Percentiles rank a stretch among this genome's conserved stretches.
Conservation (phyloP, 2,113 vertebrate genomes). For the Procapra przewalskii region DNA sequence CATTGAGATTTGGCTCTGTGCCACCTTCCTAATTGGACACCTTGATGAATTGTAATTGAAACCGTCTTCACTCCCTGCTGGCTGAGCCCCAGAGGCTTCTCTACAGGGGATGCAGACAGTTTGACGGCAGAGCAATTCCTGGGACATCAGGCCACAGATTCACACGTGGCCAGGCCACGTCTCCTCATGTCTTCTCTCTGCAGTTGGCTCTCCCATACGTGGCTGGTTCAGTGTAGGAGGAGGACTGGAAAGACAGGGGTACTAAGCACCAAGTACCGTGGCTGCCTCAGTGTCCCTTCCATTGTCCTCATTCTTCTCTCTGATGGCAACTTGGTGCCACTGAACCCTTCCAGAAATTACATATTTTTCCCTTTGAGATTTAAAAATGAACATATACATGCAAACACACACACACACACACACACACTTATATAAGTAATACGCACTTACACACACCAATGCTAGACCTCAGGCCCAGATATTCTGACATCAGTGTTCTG, state of each 20-base stretch:
- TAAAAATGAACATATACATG: neutral
- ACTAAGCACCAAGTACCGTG: neutral
- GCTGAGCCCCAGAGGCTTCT: neutral
- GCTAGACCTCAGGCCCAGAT: neutral
- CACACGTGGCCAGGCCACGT: neutral
- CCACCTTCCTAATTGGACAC: neutral
- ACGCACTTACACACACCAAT: neutral
- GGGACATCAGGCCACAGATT: neutral
- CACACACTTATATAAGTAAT: neutral
- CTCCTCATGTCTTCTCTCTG: neutral
- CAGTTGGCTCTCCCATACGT: neutral
- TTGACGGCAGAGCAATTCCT: neutral
- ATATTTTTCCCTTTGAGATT: neutral
- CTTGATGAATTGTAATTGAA: neutral
- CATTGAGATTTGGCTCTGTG: neutral
- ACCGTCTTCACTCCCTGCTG: neutral
- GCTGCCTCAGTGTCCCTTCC: neutral
- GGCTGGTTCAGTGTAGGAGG: rapidly evolving
- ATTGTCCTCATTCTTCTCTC: neutral
- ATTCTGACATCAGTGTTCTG: neutral
- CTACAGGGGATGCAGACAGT: rapidly evolving
- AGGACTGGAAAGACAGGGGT: too few relatives aligned
- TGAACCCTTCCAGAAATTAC: neutral
- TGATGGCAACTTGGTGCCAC: neutral
- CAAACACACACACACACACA: neutral